These are phyloP conservation scores for Gonocerus acuteangulatus DNA, from an alignment of 2,888 invertebrate species.

Conservation along the genomic window DNA sequence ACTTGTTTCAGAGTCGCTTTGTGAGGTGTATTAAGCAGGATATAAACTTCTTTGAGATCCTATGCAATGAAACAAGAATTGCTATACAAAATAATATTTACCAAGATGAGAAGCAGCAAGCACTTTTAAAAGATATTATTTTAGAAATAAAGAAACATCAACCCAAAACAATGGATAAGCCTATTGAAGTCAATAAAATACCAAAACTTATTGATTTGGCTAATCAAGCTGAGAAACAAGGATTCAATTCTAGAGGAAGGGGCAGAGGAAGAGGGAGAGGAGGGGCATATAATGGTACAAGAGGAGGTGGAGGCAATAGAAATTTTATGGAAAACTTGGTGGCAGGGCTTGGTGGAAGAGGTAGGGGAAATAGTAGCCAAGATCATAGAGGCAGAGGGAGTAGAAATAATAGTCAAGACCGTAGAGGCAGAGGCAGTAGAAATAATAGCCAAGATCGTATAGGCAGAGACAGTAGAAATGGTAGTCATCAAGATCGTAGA, in stretches of 20 bases:
- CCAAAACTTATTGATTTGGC: background rate
- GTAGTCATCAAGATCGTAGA: background rate
- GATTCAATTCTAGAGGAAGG: background rate
- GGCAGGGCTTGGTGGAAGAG: background rate
- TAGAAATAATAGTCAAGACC: no score
- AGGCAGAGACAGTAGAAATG: no score
- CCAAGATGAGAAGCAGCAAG: background rate
- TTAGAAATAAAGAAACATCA: conserved; percentile 4
- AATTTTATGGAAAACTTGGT: background rate
- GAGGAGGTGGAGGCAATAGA: background rate
- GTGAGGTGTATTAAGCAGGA: conserved; percentile 23
- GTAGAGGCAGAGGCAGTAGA: no score
- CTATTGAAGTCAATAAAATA: background rate
- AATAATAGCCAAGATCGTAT: no score
- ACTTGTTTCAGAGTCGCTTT: conserved; percentile 26
- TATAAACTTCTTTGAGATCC: conserved; percentile 27
- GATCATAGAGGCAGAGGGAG: no score
- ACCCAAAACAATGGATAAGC: background rate
- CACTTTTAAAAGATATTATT: background rate
- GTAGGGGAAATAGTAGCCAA: no score
- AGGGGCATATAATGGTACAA: background rate
- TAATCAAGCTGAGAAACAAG: background rate
- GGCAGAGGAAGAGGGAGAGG: background rate
- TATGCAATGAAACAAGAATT: conserved; percentile 24
- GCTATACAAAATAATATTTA: conserved; percentile 22